Base-by-base conservation (phyloP, 2,888 invertebrate genomes). In the Noctua fimbriata region DNA sequence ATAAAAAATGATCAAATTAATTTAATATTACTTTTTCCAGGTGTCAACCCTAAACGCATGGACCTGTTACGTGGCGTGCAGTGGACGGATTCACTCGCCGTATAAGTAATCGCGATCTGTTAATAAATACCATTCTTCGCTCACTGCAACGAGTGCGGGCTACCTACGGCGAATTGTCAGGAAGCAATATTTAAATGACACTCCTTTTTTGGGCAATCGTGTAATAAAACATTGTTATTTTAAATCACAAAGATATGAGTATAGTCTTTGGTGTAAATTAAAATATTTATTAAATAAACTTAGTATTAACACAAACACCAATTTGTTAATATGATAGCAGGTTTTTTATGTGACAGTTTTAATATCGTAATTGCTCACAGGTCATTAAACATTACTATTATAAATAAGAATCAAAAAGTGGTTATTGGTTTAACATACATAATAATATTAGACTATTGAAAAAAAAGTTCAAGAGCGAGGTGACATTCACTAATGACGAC, bases 31-130 rank as follows among this genome's bases (percentile, higher is more conserved):
- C 1, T 66, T 66, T 18, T 72, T 73, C 12, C 16, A 49, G 32
- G 71, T 88, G 89, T 76, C 92, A 92, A 85, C 93, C 93, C 93
- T 93, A 78, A 65, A 82, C 44, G 58, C 63, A 79, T 88, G 89
- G 83, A 91, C 90, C 92, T 92, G 93, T 93, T 92, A 92, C 92
- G 91, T 92, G 88, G 88, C 90, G 92, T 92, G 90, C 90, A 89
- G 90, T 92, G 91, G 92, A 92, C 92, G 92, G 91, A 93, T 91
- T 90, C 93, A 91, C 90, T 90, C 88, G 87, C 88, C 91, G 91
- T 92, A 90, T 92, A 92, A 93, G 92, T 92, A 93, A 93, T 93
- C 90, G 91, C 92, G 91, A 93, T 93, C 93, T 92, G 92, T 91
- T 93, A 90, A 93, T 93, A 93, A 92, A 93, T 93, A 93, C 91